phyloP scores from a whole-genome alignment of 2,113 vertebrate species.

The Apteryx mantelli region DNA sequence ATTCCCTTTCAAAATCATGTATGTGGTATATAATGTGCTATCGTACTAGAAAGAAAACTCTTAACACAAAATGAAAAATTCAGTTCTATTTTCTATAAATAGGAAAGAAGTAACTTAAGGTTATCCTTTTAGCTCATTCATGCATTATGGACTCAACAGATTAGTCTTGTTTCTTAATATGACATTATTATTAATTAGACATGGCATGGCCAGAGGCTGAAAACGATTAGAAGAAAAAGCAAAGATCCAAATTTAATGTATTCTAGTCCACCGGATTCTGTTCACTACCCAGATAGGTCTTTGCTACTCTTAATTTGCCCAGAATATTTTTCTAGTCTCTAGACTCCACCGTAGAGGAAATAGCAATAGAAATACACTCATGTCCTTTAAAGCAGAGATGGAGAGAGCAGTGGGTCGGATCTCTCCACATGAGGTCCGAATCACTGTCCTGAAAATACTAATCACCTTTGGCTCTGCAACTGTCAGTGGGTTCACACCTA shows the following conservation, averaged over 20 bases:
- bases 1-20: background rate
- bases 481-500: rapidly evolving
- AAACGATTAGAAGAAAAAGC: slow-evolving; percentile 36
- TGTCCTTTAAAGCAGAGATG: background rate
- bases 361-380: background rate
- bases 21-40: background rate
- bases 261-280: background rate
- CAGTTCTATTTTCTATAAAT: slow-evolving; percentile 52
- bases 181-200: slow-evolving; percentile 65
- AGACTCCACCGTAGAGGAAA: background rate
- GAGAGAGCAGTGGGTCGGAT: background rate
- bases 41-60: slow-evolving; percentile 10
- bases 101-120: slow-evolving; percentile 35
- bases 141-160: slow-evolving; percentile 46
- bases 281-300: background rate
- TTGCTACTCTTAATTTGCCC: background rate
- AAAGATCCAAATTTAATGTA: slow-evolving; percentile 7
- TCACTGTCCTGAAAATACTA: background rate
- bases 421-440: rapidly evolving
- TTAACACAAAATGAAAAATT: slow-evolving; percentile 20
- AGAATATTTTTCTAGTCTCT: background rate
- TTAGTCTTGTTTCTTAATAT: slow-evolving; percentile 49
- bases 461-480: no score
- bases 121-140: slow-evolving; percentile 67
- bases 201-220: slow-evolving; percentile 52